These are phyloP conservation scores for Garra rufa DNA, from an alignment of 2,113 vertebrate genomes.

Conservation along the genomic window DNA sequence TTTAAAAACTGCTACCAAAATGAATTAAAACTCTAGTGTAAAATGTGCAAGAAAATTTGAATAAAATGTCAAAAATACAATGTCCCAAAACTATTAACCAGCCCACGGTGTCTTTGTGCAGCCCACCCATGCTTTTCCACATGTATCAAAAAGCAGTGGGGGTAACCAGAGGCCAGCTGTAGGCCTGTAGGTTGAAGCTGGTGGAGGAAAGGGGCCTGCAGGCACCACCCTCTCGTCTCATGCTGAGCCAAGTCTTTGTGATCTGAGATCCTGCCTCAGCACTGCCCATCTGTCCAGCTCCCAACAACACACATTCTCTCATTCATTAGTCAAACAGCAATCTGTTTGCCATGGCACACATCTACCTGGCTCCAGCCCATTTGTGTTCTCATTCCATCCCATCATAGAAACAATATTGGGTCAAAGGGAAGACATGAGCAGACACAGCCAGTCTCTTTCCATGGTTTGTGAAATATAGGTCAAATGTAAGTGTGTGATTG, in stretches of 20 bases:
- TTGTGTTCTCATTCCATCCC: conserved; percentile 2
- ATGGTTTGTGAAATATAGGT: neutral
- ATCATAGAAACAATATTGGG: neutral
- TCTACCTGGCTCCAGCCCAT: conserved; percentile 40
- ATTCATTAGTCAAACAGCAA: conserved; percentile 56
- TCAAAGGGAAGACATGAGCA: neutral
- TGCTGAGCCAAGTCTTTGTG: conserved; percentile 57
- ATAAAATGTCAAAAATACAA: neutral
- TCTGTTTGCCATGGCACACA: conserved; percentile 43
- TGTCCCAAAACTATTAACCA: conserved; percentile 1
- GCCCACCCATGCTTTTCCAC: neutral
- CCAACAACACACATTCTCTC: conserved; percentile 50
- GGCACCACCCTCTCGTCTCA: conserved; percentile 45
- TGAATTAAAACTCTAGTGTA: neutral
- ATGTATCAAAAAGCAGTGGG: conserved; percentile 3
- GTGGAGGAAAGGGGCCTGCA: conserved; percentile 12
- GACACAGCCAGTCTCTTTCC: neutral
- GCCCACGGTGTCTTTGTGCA: neutral
- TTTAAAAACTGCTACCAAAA: no score
- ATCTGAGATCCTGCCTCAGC: conserved; percentile 36
- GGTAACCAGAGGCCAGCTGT: conserved; percentile 21
- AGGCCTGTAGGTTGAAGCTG: conserved; percentile 14
- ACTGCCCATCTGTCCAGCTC: conserved; percentile 57
- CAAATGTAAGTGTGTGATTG: neutral
- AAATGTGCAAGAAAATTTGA: neutral